Base-by-base conservation (phyloP, 2,797 vertebrate genomes). In the Xenops minutus region DNA sequence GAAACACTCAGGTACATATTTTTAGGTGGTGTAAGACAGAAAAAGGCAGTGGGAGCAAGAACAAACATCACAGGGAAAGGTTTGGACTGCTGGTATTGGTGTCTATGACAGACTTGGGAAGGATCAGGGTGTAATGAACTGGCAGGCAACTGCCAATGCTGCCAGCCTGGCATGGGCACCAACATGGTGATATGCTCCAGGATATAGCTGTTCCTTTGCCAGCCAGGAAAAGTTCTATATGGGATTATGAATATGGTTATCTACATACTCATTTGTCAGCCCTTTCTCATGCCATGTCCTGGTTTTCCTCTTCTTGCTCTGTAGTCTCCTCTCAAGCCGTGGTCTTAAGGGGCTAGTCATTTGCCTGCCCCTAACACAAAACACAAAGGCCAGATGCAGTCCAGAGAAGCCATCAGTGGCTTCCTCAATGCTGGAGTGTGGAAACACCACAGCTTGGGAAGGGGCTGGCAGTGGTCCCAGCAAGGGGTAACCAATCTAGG, bases 251-350 rank as follows among this genome's bases (percentile, higher is more conserved):
- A 36, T 64, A 20, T 20, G 27, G 19, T 27, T 83, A 44, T 26
- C 29, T 56, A 12, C 0, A 0, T 0, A 0, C 12, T 37, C 26
- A n/a, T 0, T 37, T 37, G 4, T 30, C 54, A 66, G 3, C 20
- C 14, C 8, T 43, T 86, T 84, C 34, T 78, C 37, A 23, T 36
- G n/a, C 16, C 51, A 26, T 2, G 10, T 83, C 27, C 61, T 41
- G 15, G 4, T 46, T 75, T 72, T 41, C 58, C 46, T 78, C 37
- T 17, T 34, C 76, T 80, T 75, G 30, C 36, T 59, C 37, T 22
- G 12, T 8, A 61, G 9, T 26, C 16, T 81, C 20, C 54, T 59
- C 64, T 77, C 61, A 83, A 91, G 29, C 34, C 37, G 51, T 0
- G 0, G 14, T 61, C 51, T 61, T 32, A 30, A 58, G 14, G 41